Conservation (phyloP, 2,888 invertebrate genomes). For the Xestobium rufovillosum region DNA sequence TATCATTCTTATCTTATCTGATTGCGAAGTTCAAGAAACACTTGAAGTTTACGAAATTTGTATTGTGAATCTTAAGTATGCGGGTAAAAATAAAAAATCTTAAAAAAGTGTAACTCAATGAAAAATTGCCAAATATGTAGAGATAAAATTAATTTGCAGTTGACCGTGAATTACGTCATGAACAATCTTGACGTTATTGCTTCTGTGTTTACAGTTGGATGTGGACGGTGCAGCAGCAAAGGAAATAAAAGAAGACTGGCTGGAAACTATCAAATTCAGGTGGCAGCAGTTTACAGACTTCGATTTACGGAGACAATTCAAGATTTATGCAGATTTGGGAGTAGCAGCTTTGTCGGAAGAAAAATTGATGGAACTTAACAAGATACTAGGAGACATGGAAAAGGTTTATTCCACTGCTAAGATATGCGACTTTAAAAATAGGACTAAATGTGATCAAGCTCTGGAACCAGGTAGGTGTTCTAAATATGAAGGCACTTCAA, state of each 20-base stretch:
- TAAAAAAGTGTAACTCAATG: too few relatives aligned
- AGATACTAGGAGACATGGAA: slow-evolving; percentile 64
- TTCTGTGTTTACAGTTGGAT: slow-evolving; percentile 37
- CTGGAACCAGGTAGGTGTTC: slow-evolving; percentile 63
- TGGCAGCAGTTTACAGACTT: slow-evolving; percentile 68
- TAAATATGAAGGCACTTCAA: too few relatives aligned
- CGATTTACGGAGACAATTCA: slow-evolving; percentile 65
- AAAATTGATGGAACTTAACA: slow-evolving; percentile 54
- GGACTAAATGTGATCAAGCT: slow-evolving; percentile 57
- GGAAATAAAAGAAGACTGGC: slow-evolving; percentile 57
- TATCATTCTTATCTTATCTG: too few relatives aligned
- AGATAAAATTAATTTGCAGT: too few relatives aligned
- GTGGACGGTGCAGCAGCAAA: slow-evolving; percentile 43
- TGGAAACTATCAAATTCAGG: slow-evolving; percentile 58
- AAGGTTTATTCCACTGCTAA: slow-evolving; percentile 69
- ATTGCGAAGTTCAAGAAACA: too few relatives aligned
- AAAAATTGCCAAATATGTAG: too few relatives aligned
- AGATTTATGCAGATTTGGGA: slow-evolving; percentile 64
- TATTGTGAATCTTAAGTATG: too few relatives aligned
- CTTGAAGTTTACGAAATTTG: too few relatives aligned
- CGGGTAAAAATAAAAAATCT: too few relatives aligned
- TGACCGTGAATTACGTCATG: too few relatives aligned
- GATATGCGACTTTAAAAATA: slow-evolving; percentile 62
- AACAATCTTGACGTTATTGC: too few relatives aligned
- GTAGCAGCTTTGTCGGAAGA: slow-evolving; percentile 63